Base-by-base conservation (phyloP, 2,113 vertebrate species). In the Pseudolaguvia tuberculata region DNA sequence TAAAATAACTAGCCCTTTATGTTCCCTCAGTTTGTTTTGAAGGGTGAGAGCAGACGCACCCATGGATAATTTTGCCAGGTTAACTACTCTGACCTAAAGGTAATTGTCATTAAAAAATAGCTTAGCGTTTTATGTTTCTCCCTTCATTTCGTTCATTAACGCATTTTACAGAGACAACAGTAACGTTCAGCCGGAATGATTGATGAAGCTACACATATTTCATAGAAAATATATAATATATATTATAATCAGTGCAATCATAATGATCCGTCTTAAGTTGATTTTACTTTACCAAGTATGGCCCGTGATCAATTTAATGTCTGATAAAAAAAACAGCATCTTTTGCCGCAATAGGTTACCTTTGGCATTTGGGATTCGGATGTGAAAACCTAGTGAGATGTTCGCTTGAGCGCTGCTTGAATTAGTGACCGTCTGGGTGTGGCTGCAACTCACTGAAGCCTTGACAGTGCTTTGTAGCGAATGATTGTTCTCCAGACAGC, bases 401-500 rank as follows among this genome's bases (percentile, higher is more conserved):
- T 71, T 71, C 74, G 86, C 85, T n/a, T n/a, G n/a, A 82, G 31
- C 79, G 77, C 48, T 83, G 86, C 74, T 86, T 85, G 87, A 89
- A 87, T 87, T 79, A 87, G 84, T 84, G 86, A 85, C 82, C 84
- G 86, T 83, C 78, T 80, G 87, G 82, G 85, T 86, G 87, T 88
- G 79, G 88, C 81, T 87, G 84, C 85, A 84, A 85, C 87, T 88
- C 86, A 86, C 86, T 85, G 86, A 88, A 88, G 88, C 83, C 86
- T 87, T 91, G 88, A 91, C 89, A 90, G 87, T 83, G 84, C 90
- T 91, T 91, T 91, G 90, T 91, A 89, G 87, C 85, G 82, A 86
- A 84, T 87, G 88, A 91, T 90, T 89, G 89, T 89, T 90, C 89
- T 90, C 85, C 87, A 91, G 90, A 91, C 88, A 89, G 88, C 87